phyloP scores from a whole-genome alignment of 2,797 vertebrate species.

The Artibeus jamaicensis region DNA sequence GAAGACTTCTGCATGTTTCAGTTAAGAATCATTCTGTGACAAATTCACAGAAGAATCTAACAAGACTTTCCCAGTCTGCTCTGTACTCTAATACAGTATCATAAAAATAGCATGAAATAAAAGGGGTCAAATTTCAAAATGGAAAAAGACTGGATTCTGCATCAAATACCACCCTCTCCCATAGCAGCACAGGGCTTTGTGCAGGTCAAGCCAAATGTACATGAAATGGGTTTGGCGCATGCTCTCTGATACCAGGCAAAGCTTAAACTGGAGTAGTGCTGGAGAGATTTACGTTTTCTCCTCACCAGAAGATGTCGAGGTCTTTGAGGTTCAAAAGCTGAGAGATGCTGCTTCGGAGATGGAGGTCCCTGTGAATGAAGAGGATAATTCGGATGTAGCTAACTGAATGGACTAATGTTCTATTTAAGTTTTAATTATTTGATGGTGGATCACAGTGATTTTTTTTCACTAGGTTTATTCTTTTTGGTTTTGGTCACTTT shows the following conservation, averaged over 20 bases:
- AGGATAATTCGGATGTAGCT: conserved; percentile 87
- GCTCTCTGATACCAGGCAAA: conserved; percentile 82
- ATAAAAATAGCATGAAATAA: conserved; percentile 65
- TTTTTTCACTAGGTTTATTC: conserved; percentile 71
- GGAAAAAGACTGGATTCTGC: conserved; percentile 67
- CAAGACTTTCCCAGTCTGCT: conserved; percentile 50
- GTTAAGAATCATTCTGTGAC: conserved; percentile 62
- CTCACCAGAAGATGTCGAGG: conserved; percentile 87
- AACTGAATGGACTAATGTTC: conserved; percentile 85
- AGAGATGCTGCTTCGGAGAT: conserved; percentile 84
- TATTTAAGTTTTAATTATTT: conserved; percentile 80
- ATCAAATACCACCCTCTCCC: conserved; percentile 80
- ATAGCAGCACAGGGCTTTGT: conserved; percentile 78
- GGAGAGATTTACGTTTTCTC: conserved; percentile 84
- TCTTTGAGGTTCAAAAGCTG: conserved; percentile 87
- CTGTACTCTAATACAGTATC: conserved; percentile 56
- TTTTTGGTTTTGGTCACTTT: conserved; percentile 79
- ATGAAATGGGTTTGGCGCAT: conserved; percentile 80
- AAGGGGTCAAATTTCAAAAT: conserved; percentile 60
- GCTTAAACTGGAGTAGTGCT: conserved; percentile 83
- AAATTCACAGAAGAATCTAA: conserved; percentile 73
- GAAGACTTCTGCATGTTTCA: conserved; percentile 58
- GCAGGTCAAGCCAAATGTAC: conserved; percentile 81
- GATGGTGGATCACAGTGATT: conserved; percentile 77
- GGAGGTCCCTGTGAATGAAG: conserved; percentile 87